Evolutionary conservation across 2,797 vertebrate genomes (phyloP).

Genomic region (Petrocephalus schoutedeni): DNA sequence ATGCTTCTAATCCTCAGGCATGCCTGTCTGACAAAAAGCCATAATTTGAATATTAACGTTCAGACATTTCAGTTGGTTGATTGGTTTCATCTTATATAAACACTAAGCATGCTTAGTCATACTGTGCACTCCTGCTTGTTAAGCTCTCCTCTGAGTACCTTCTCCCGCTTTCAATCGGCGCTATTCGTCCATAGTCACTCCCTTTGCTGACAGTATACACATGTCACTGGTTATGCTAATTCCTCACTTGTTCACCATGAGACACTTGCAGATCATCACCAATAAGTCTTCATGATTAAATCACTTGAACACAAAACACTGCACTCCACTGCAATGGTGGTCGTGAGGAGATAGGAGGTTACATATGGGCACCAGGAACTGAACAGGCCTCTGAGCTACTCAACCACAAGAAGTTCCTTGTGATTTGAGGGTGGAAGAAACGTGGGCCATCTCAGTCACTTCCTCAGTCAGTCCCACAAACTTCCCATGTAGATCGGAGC

Average conservation of each 20-base stretch:
- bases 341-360: not conserved
- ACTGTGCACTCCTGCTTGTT: not conserved
- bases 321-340: not conserved
- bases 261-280: constrained; percentile 33
- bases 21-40: not conserved
- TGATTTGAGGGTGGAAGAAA: not conserved
- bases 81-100: not conserved
- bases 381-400: not conserved
- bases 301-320: constrained; percentile 40
- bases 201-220: not conserved
- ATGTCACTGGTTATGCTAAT: constrained; percentile 21
- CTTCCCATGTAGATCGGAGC: not conserved
- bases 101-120: not conserved
- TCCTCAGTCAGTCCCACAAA: not conserved
- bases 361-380: not conserved
- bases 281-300: constrained; percentile 38
- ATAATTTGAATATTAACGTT: not conserved
- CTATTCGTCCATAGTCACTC: not conserved
- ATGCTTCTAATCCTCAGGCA: not conserved
- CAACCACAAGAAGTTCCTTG: not conserved
- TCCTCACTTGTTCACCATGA: constrained; percentile 42
- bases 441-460: not conserved
- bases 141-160: not conserved
- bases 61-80: not conserved
- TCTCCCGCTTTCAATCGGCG: not conserved